phyloP scores from a whole-genome alignment of 2,888 invertebrate genomes.

The Platycnemis pennipes region DNA sequence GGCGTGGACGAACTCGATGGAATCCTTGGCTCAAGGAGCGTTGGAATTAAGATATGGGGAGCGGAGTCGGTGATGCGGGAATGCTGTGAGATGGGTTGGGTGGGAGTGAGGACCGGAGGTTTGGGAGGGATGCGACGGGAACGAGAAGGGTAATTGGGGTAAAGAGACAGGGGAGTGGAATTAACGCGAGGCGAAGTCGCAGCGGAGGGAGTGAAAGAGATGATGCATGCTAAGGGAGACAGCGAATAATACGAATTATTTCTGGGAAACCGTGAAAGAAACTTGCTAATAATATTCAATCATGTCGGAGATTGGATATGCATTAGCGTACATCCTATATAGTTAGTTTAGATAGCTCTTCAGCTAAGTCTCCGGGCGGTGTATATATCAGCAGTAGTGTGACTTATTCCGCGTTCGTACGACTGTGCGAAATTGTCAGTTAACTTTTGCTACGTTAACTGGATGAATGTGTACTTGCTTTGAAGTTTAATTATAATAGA shows the following conservation, averaged over 20 bases:
- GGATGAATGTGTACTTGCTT: background rate
- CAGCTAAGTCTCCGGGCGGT: background rate
- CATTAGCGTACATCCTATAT: background rate
- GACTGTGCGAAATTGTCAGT: background rate
- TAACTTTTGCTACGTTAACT: background rate
- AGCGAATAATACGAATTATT: conserved; percentile 2
- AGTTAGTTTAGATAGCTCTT: background rate
- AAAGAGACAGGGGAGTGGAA: conserved; percentile 32
- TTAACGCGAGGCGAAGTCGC: conserved; percentile 42
- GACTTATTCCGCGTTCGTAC: background rate
- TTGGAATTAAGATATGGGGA: conserved; percentile 36
- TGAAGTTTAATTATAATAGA: too few species aligned
- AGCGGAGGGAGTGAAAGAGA: background rate
- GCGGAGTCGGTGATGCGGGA: conserved; percentile 31
- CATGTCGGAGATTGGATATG: background rate
- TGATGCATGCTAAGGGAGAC: background rate
- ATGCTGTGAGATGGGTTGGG: conserved; percentile 6
- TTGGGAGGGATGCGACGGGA: background rate
- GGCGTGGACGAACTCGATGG: background rate
- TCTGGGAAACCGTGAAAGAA: background rate
- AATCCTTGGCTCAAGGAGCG: background rate
- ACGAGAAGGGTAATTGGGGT: background rate
- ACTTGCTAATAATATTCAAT: background rate
- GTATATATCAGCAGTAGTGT: background rate
- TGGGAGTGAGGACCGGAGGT: background rate